Evolutionary conservation across 2,888 invertebrate species (phyloP).

Genomic region (Pherbina coryleti): DNA sequence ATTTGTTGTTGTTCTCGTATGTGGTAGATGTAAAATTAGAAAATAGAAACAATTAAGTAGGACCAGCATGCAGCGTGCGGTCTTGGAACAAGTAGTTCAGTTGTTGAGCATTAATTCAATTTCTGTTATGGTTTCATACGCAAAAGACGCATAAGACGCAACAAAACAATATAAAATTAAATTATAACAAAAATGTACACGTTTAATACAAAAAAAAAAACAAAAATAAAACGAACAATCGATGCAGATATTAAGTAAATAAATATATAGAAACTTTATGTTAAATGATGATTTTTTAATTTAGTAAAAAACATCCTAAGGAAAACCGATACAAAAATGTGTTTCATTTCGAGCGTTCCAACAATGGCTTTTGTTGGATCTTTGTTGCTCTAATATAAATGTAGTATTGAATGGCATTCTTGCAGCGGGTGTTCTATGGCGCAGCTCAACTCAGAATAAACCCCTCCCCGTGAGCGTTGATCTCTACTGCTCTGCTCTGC

Average conservation of each 20-base stretch:
- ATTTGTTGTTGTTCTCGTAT: slow-evolving; percentile 17
- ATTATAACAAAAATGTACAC: slow-evolving; percentile 24
- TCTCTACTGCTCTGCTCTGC: too few species aligned
- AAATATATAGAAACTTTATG: slow-evolving; percentile 19
- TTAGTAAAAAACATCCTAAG: slow-evolving; percentile 26
- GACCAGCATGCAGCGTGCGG: too few species aligned
- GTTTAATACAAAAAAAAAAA: slow-evolving; percentile 1
- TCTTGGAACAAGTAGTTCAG: background rate
- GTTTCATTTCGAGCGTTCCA: background rate
- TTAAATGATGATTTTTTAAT: slow-evolving; percentile 27
- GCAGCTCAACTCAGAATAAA: too few species aligned
- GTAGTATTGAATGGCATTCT: too few species aligned
- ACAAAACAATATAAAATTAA: slow-evolving; percentile 6
- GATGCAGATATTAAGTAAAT: slow-evolving; percentile 23
- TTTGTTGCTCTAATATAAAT: too few species aligned
- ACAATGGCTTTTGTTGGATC: too few species aligned
- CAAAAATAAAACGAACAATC: slow-evolving; percentile 12
- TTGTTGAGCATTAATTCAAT: slow-evolving; percentile 7
- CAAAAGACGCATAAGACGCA: background rate
- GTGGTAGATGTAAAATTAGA: slow-evolving; percentile 13
- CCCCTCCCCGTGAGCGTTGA: too few species aligned
- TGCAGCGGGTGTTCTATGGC: too few species aligned
- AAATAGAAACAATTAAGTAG: background rate
- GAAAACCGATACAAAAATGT: slow-evolving; percentile 12
- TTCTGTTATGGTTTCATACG: slow-evolving; percentile 32